phyloP scores from a whole-genome alignment of 2,113 vertebrate species.

The Cervus canadensis region DNA sequence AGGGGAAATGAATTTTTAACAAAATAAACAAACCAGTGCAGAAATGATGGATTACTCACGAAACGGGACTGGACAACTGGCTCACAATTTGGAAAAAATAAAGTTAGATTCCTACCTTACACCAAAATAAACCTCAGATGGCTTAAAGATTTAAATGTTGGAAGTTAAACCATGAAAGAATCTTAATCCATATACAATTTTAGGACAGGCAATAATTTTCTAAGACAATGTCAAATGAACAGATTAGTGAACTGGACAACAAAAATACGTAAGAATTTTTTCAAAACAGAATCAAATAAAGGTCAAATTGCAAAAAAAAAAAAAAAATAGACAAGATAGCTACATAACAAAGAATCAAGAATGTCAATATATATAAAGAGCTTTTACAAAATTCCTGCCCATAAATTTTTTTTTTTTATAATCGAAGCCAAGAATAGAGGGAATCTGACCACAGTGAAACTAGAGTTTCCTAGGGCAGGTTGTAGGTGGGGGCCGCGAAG shows the following conservation, averaged over 20 bases:
- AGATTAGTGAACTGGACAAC: neutral
- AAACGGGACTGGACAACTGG: constrained; percentile 42
- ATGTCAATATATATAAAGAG: neutral
- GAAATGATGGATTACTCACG: constrained; percentile 47
- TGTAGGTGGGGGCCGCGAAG: neutral
- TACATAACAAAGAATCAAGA: neutral
- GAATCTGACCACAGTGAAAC: neutral
- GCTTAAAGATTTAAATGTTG: constrained; percentile 36
- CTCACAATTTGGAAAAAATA: constrained; percentile 58
- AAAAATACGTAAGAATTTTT: neutral
- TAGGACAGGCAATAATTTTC: neutral
- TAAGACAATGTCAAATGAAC: neutral
- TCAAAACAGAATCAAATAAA: neutral
- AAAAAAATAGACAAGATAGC: neutral
- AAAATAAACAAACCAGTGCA: constrained; percentile 33
- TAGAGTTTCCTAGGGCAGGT: neutral
- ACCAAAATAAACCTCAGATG: constrained; percentile 50
- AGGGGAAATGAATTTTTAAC: constrained; percentile 35
- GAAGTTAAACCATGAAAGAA: constrained; percentile 13
- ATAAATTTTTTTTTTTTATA: neutral
- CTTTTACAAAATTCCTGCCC: constrained; percentile 6
- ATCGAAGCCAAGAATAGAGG: neutral
- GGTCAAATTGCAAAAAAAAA: neutral
- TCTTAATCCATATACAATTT: neutral
- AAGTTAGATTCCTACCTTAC: constrained; percentile 54